phyloP scores from a whole-genome alignment of 2,888 invertebrate genomes.

The Kuschelorhynchus macadamiae region DNA sequence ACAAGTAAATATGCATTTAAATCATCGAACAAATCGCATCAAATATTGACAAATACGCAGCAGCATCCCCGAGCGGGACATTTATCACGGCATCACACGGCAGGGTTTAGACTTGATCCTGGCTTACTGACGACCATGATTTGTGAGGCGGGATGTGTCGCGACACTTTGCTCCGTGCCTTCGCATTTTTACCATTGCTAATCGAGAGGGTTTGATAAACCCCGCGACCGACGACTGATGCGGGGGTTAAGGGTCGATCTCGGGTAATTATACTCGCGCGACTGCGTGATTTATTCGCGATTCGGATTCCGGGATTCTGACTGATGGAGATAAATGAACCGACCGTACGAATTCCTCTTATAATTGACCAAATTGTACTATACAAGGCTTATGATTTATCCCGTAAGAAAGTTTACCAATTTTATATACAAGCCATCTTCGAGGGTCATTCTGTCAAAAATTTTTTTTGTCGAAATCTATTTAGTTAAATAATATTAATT shows the following conservation, averaged over 20 bases:
- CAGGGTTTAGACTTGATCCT: constrained; percentile 39
- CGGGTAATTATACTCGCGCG: constrained; percentile 31
- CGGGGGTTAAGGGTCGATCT: constrained; percentile 24
- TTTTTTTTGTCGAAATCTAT: too few species aligned
- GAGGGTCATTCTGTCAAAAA: too few species aligned
- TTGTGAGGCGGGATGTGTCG: constrained; percentile 64
- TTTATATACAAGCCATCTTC: too few species aligned
- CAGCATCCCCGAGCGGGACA: constrained; percentile 8
- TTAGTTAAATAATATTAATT: too few species aligned
- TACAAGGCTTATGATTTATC: too few species aligned
- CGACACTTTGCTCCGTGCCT: constrained; percentile 57
- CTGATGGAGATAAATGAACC: too few species aligned
- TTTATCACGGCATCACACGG: constrained; percentile 34
- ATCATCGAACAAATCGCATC: too few species aligned
- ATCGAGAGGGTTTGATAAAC: constrained; percentile 46
- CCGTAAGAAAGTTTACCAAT: too few species aligned
- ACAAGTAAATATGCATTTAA: too few species aligned
- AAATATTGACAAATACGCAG: constrained; percentile 11
- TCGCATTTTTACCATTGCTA: constrained; percentile 61
- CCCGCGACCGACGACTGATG: constrained; percentile 5
- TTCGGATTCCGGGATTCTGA: neutral
- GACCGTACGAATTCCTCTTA: too few species aligned
- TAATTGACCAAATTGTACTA: too few species aligned
- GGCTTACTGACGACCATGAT: constrained; percentile 66
- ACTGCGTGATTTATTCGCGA: constrained; percentile 38